A percentile compares a stretch with the other conserved stretches of the same genome.
These are phyloP conservation scores for Sarcophilus harrisii DNA, from an alignment of 2,797 vertebrate species.

Conservation along the genomic window DNA sequence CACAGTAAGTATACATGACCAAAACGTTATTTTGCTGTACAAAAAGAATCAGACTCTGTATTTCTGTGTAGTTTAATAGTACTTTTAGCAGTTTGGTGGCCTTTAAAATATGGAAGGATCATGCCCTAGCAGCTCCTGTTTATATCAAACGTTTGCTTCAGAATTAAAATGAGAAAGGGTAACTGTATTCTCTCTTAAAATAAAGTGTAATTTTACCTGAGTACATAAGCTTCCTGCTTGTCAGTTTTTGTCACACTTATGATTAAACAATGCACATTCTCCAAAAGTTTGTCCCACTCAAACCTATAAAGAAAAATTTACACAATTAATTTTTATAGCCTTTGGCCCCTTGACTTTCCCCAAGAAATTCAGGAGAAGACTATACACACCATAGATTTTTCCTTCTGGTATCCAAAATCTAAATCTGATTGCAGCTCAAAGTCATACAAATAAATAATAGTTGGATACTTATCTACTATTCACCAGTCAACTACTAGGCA, in stretches of 20 bases:
- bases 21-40: too few relatives aligned
- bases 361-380: neutral
- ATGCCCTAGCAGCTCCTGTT: neutral
- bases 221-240: conserved; percentile 99
- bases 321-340: conserved; percentile 49
- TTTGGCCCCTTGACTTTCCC: neutral
- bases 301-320: conserved; percentile 87
- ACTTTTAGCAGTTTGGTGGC: neutral
- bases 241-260: conserved; percentile 99
- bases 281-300: conserved; percentile 99
- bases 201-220: conserved; percentile 90
- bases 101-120: neutral
- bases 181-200: neutral
- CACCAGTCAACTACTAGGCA: neutral
- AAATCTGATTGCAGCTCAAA: neutral
- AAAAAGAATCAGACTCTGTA: too few relatives aligned
- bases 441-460: neutral
- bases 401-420: neutral
- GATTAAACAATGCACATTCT: conserved; percentile 99
- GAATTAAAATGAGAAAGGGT: neutral
- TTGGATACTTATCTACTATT: neutral
- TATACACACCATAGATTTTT: neutral
- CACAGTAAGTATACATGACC: too few relatives aligned
- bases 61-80: neutral
- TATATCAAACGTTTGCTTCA: neutral